Conservation (phyloP, 1,140 invertebrate species). For the Akabosia matsudoensis region DNA sequence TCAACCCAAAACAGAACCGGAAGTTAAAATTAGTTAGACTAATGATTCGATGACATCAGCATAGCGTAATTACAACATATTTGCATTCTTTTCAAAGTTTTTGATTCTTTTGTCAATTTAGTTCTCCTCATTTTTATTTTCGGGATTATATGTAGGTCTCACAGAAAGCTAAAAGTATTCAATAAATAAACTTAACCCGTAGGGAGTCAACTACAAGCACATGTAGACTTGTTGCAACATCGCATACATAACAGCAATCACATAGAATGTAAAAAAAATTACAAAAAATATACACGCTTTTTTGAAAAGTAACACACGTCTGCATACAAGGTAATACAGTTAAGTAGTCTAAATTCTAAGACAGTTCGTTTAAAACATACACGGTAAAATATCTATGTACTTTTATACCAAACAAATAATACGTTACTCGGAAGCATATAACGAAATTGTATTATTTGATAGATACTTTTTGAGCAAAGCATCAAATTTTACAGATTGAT, state of each 20-base stretch:
- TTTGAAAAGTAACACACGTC: neutral
- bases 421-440: neutral
- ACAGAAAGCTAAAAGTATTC: neutral
- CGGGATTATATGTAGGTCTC: neutral
- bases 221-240: neutral
- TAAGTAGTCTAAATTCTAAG: neutral
- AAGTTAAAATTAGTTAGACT: neutral
- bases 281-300: neutral
- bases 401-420: slow-evolving; percentile 14
- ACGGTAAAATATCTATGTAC: slow-evolving; percentile 5
- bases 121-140: neutral
- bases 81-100: slow-evolving; percentile 10
- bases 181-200: too few species aligned
- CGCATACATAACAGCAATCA: neutral
- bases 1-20: neutral
- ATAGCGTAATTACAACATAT: neutral
- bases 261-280: slow-evolving; percentile 14
- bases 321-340: neutral
- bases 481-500: neutral
- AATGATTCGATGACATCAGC: neutral
- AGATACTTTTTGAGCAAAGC: slow-evolving; percentile 23
- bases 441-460: neutral
- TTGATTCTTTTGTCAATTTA: neutral
- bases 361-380: neutral
- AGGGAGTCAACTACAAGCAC: too few species aligned